Evolutionary conservation across 2,113 vertebrate species (phyloP).

Genomic region (Colinus virginianus): DNA sequence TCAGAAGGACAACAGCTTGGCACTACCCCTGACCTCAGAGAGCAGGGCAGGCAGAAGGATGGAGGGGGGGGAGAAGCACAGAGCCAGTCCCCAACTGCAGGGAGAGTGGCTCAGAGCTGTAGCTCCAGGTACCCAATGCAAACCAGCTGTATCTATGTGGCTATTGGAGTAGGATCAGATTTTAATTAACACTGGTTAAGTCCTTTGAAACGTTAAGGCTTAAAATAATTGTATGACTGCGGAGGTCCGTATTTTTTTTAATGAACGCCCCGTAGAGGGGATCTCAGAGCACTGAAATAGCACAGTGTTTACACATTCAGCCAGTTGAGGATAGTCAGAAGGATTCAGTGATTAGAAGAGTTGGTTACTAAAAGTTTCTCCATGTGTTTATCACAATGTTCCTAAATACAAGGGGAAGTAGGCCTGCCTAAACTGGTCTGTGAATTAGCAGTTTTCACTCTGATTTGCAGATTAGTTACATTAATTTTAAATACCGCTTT

Average conservation of each 20-base stretch:
- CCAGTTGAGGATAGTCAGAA: neutral
- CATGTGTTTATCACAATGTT: slow-evolving; percentile 6
- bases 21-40: neutral
- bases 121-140: neutral
- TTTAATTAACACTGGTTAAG: slow-evolving; percentile 31
- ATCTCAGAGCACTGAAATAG: neutral
- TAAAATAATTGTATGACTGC: neutral
- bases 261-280: neutral
- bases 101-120: neutral
- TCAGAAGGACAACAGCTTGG: neutral
- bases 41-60: neutral
- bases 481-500: slow-evolving; percentile 42
- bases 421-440: neutral
- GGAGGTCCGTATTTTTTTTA: neutral
- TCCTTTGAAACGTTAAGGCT: slow-evolving; percentile 42
- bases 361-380: slow-evolving; percentile 27
- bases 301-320: neutral
- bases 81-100: neutral
- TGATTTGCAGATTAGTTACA: slow-evolving; percentile 27
- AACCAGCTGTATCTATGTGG: neutral
- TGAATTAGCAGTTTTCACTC: slow-evolving; percentile 8
- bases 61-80: neutral
- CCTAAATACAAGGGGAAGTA: slow-evolving; percentile 5
- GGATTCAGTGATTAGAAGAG: neutral
- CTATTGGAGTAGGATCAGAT: neutral